phyloP scores from a whole-genome alignment of 2,797 vertebrate species.

The Oreochromis grahami region DNA sequence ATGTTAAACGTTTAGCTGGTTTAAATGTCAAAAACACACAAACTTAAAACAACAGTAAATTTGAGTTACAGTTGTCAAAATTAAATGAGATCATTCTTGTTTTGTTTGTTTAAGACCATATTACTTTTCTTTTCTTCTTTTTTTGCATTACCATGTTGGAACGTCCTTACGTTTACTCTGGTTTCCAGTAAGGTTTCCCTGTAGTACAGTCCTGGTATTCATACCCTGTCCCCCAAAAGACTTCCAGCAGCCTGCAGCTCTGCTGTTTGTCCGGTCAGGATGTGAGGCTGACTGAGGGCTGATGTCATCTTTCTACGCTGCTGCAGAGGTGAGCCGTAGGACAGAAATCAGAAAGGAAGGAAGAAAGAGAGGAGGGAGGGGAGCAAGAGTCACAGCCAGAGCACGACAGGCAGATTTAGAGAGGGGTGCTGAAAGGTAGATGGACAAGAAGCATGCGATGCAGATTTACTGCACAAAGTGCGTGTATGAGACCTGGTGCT shows the following conservation, averaged over 20 bases:
- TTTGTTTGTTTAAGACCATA: neutral
- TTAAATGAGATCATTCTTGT: neutral
- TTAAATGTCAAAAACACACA: neutral
- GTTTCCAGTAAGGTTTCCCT: neutral
- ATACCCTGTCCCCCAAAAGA: conserved; percentile 14
- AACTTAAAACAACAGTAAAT: neutral
- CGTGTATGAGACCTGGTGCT: conserved; percentile 23
- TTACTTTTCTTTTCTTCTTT: neutral
- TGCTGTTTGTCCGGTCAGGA: conserved; percentile 57
- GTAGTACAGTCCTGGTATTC: neutral
- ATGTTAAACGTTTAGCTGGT: neutral
- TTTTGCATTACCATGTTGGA: neutral
- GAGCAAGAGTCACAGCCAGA: conserved; percentile 20
- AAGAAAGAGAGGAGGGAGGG: conserved; percentile 10
- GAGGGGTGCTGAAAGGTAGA: conserved; percentile 48
- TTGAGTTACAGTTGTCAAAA: neutral
- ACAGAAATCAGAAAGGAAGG: conserved; percentile 56
- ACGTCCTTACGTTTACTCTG: neutral
- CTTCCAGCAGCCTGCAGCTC: conserved; percentile 26
- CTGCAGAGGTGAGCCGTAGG: conserved; percentile 71
- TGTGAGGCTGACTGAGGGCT: conserved; percentile 59
- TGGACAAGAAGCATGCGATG: conserved; percentile 43
- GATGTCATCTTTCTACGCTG: conserved; percentile 69
- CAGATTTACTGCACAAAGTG: conserved; percentile 43
- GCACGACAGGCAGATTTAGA: conserved; percentile 33